A percentile compares a stretch with the other conserved stretches of the same genome.
Evolutionary conservation across 2,888 invertebrate species (phyloP).

Genomic region (Onchidella celtica): DNA sequence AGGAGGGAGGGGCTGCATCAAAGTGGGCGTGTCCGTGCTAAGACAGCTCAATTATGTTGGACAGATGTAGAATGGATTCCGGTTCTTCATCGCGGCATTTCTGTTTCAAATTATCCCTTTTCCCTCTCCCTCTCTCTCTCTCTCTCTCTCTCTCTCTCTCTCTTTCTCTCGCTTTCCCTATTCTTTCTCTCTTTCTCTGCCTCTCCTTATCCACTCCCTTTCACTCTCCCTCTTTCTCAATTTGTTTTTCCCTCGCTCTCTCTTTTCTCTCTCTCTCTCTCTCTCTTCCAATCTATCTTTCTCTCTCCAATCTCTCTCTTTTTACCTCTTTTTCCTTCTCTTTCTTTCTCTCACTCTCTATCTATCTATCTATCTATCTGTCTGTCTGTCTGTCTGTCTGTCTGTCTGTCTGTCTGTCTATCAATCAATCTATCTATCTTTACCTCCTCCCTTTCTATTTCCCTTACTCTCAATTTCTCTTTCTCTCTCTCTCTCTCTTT

Average conservation of each 20-base stretch:
- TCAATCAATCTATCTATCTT: no score
- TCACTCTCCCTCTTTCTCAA: slow-evolving; percentile 29
- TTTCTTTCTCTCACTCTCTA: no score
- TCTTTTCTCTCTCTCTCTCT: not conserved
- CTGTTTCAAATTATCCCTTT: no score
- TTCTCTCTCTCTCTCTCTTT: no score
- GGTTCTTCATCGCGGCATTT: no score
- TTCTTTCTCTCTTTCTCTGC: not conserved
- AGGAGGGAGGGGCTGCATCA: not conserved
- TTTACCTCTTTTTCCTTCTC: no score
- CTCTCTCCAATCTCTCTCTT: no score
- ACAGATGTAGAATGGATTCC: no score
- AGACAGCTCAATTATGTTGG: not conserved
- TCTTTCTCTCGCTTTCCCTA: slow-evolving; percentile 2
- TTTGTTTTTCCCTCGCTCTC: slow-evolving; percentile 16
- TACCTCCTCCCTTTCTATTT: not conserved
- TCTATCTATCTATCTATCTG: no score
- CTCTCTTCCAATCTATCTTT: no score
- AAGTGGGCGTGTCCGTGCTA: not conserved
- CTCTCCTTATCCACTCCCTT: not conserved
- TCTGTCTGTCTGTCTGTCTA: slow-evolving; percentile 30
- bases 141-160: not conserved
- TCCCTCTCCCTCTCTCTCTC: slow-evolving; percentile 7
- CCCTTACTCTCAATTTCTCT: no score
- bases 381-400: slow-evolving; percentile 19